Evolutionary conservation across 2,888 invertebrate genomes (phyloP).

Genomic region (Muschampia staudingeri): DNA sequence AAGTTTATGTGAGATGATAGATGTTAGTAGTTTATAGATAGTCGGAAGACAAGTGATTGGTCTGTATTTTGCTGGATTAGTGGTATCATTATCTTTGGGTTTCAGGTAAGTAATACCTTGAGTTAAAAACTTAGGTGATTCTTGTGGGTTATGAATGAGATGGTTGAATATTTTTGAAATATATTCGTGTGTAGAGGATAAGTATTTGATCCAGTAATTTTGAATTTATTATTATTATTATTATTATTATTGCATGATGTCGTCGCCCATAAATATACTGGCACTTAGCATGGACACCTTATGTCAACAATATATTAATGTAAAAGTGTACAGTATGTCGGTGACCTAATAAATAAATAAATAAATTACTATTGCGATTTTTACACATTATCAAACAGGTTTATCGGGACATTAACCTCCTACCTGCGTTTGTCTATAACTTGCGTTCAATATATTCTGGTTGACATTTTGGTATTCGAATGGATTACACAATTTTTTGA

Average conservation of each 20-base stretch:
- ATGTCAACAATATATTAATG: no score
- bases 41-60: slow-evolving; percentile 65
- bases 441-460: background rate
- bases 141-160: slow-evolving; percentile 27
- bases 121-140: slow-evolving; percentile 35
- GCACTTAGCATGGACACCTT: no score
- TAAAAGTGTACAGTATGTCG: no score
- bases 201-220: slow-evolving; percentile 36
- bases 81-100: slow-evolving; percentile 32
- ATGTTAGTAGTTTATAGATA: slow-evolving; percentile 62
- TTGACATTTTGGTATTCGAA: background rate
- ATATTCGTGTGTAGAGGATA: slow-evolving; percentile 29
- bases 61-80: slow-evolving; percentile 67
- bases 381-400: slow-evolving; percentile 71
- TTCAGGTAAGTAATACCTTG: slow-evolving; percentile 42
- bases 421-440: slow-evolving; percentile 46
- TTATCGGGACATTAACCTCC: slow-evolving; percentile 76
- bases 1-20: slow-evolving; percentile 37
- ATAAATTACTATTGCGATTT: slow-evolving; percentile 45
- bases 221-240: no score
- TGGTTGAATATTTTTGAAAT: slow-evolving; percentile 21
- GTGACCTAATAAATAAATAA: no score
- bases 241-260: no score
- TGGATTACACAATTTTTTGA: background rate
- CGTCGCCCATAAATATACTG: no score